These are phyloP conservation scores for Cryptocephalus moraei DNA, from an alignment of 2,888 invertebrate species.

Conservation along the genomic window DNA sequence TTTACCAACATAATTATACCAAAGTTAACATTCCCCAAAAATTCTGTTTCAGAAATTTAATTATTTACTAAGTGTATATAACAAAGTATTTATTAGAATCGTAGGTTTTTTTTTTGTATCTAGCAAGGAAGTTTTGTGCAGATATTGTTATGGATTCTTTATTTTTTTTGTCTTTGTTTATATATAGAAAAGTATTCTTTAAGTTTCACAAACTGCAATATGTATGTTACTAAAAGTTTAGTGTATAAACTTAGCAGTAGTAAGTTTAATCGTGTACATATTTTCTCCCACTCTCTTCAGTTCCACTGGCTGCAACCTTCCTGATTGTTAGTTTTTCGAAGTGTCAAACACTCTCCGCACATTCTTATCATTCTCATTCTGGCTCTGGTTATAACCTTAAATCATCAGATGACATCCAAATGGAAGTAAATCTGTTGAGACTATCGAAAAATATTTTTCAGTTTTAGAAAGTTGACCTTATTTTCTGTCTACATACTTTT, in stretches of 20 bases:
- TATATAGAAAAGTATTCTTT: neutral
- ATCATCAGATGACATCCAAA: no score
- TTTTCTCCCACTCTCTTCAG: neutral
- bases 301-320: neutral
- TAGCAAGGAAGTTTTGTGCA: constrained; percentile 18
- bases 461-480: no score
- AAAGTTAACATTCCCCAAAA: constrained; percentile 66
- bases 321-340: neutral
- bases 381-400: neutral
- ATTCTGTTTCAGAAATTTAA: constrained; percentile 34
- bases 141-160: constrained; percentile 24
- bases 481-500: constrained; percentile 8
- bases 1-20: constrained; percentile 48
- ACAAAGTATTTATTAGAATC: constrained; percentile 34
- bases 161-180: constrained; percentile 7
- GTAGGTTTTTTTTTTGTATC: constrained; percentile 21
- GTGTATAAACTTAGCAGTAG: no score
- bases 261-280: neutral
- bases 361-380: no score
- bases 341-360: neutral
- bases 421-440: no score
- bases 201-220: neutral
- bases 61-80: constrained; percentile 34
- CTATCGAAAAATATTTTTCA: no score
- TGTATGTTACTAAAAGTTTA: neutral